These are phyloP conservation scores for Ryuthela nishihirai DNA, from an alignment of 2,888 invertebrate genomes.

Conservation along the genomic window DNA sequence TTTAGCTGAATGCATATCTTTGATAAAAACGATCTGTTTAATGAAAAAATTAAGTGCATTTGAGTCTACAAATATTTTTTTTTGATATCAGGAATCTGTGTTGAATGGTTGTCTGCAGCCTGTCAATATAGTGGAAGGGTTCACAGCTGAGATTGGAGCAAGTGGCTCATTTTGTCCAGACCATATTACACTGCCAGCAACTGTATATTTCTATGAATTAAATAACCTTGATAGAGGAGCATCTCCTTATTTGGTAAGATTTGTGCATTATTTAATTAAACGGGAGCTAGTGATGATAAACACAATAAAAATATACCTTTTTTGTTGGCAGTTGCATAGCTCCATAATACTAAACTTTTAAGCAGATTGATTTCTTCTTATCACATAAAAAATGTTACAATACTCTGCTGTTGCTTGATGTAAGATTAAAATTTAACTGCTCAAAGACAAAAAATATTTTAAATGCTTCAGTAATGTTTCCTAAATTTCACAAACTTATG, in stretches of 20 bases:
- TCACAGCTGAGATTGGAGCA: conserved; percentile 87
- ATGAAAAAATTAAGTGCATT: neutral
- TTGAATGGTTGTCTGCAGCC: conserved; percentile 89
- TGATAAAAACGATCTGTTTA: too few relatives aligned
- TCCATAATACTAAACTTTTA: too few relatives aligned
- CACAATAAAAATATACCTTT: too few relatives aligned
- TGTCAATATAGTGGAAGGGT: conserved; percentile 88
- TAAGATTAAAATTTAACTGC: too few relatives aligned
- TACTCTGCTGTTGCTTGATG: too few relatives aligned
- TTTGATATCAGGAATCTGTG: conserved; percentile 67
- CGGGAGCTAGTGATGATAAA: too few relatives aligned
- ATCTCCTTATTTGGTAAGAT: conserved; percentile 86
- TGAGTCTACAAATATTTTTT: conserved; percentile 1
- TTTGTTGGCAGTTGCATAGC: too few relatives aligned
- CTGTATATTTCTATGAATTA: conserved; percentile 90
- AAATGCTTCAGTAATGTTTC: too few relatives aligned
- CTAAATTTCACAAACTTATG: too few relatives aligned
- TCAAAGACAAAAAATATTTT: too few relatives aligned
- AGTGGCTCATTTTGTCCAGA: conserved; percentile 91
- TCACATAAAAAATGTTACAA: too few relatives aligned
- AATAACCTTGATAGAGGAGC: conserved; percentile 66
- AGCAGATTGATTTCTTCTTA: too few relatives aligned
- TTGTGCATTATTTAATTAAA: neutral
- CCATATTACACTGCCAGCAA: conserved; percentile 83
- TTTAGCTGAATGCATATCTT: neutral